These are phyloP conservation scores for Tuberolachnus salignus DNA, from an alignment of 2,888 invertebrate species.

Conservation along the genomic window DNA sequence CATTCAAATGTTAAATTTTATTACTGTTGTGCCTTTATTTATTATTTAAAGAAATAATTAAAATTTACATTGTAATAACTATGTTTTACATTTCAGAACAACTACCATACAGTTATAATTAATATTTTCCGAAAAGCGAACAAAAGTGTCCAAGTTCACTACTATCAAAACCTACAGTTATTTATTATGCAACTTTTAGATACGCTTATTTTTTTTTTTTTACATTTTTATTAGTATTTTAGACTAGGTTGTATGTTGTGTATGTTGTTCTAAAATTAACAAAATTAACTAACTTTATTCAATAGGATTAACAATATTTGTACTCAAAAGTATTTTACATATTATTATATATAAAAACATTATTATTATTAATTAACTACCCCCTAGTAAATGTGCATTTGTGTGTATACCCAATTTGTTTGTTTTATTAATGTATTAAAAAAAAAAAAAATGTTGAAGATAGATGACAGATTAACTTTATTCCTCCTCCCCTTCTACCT, in stretches of 20 bases:
- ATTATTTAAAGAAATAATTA: neutral
- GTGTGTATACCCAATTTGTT: slow-evolving; percentile 42
- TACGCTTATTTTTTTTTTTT: slow-evolving; percentile 40
- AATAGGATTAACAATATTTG: slow-evolving; percentile 51
- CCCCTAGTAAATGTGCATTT: slow-evolving; percentile 30
- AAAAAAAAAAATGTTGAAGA: slow-evolving; percentile 5
- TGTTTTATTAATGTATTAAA: slow-evolving; percentile 31
- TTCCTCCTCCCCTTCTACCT: slow-evolving; percentile 18
- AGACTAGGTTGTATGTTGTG: slow-evolving; percentile 45
- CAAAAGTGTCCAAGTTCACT: slow-evolving; percentile 32
- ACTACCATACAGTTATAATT: slow-evolving; percentile 30
- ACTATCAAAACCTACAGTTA: slow-evolving; percentile 32
- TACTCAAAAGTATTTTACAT: slow-evolving; percentile 44
- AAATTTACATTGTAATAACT: neutral
- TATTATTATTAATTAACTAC: slow-evolving; percentile 40
- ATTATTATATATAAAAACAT: slow-evolving; percentile 42
- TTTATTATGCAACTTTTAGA: slow-evolving; percentile 46
- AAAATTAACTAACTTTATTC: slow-evolving; percentile 40
- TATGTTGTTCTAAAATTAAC: slow-evolving; percentile 53
- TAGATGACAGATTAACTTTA: slow-evolving; percentile 29
- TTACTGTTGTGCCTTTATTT: too few species aligned
- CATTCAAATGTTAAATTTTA: slow-evolving; percentile 5
- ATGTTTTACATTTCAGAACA: slow-evolving; percentile 44
- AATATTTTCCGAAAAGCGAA: slow-evolving; percentile 27
- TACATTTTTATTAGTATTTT: slow-evolving; percentile 34